Conservation (phyloP, 2,113 vertebrate species). For the Furnarius figulus region DNA sequence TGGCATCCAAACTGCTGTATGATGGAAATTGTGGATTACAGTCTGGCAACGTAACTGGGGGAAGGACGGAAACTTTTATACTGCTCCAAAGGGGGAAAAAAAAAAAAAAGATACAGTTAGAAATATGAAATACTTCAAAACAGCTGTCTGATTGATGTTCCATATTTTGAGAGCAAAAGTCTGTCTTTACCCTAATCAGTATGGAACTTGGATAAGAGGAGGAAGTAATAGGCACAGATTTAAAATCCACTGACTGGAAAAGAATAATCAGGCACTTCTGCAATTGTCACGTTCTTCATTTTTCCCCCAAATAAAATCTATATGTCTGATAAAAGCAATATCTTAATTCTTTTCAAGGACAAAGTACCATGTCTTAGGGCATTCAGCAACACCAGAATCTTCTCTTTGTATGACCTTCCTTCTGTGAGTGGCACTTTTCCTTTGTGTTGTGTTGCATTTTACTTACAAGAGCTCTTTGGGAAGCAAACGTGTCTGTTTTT, state of each 20-base stretch:
- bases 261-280: not conserved
- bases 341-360: not conserved
- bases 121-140: not conserved
- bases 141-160: not conserved
- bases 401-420: not conserved
- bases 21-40: not conserved
- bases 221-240: not conserved
- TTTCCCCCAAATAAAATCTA: not conserved
- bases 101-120: not conserved
- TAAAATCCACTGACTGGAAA: not conserved
- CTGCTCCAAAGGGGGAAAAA: too few relatives aligned
- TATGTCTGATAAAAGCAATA: not conserved
- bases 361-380: not conserved
- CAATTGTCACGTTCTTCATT: not conserved
- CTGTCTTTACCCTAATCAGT: not conserved
- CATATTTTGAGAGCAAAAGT: not conserved
- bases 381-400: not conserved
- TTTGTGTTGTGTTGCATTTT: not conserved
- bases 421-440: not conserved
- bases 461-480: not conserved
- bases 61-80: not conserved
- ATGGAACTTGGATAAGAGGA: not conserved
- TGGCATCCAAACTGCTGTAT: not conserved
- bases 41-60: not conserved
- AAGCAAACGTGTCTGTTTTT: not conserved